Evolutionary conservation across 2,113 vertebrate genomes (phyloP).

Genomic region (Mastomys natalensis): DNA sequence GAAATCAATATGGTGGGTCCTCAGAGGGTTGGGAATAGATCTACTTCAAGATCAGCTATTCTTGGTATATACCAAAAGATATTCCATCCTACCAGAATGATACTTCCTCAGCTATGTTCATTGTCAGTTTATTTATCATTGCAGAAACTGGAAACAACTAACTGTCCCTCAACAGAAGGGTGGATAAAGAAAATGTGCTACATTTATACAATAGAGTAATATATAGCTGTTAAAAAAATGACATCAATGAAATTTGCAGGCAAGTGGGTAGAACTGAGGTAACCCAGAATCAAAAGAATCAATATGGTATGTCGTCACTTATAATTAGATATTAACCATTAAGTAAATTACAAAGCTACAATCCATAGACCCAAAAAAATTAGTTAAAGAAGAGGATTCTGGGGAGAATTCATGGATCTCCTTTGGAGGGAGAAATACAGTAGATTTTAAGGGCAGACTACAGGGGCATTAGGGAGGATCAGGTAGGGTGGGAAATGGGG

Average conservation of each 20-base stretch:
- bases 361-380: neutral
- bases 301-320: neutral
- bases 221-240: neutral
- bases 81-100: neutral
- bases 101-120: neutral
- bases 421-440: no score
- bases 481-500: neutral
- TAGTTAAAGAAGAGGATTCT: neutral
- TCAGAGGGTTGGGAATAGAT: neutral
- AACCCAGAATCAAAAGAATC: neutral
- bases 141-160: neutral
- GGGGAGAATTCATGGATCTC: neutral
- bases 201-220: neutral
- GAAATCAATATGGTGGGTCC: neutral
- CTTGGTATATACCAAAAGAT: neutral
- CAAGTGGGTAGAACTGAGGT: neutral
- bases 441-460: neutral
- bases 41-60: neutral
- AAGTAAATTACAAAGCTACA: neutral
- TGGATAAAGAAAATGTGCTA: neutral
- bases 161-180: neutral
- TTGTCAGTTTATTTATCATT: neutral
- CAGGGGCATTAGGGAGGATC: neutral
- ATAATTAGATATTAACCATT: neutral
- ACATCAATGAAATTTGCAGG: neutral